Percentiles rank a stretch among this genome's conserved stretches.
Conservation (phyloP, 1,140 invertebrate genomes). For the Drosophila mayri region DNA sequence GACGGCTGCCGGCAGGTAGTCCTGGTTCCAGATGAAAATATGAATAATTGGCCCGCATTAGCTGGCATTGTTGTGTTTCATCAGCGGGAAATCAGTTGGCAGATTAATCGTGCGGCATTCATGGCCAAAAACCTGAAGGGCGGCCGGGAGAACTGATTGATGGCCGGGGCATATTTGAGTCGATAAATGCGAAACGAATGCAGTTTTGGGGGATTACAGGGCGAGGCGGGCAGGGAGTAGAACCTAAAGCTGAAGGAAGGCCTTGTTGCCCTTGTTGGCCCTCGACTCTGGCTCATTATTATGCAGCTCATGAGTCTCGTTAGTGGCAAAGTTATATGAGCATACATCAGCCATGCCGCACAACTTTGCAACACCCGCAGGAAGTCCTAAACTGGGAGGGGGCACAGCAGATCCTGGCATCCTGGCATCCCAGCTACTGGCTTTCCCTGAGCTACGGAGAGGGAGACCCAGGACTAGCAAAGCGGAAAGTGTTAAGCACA, state of each 20-base stretch:
- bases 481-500: conserved; percentile 79
- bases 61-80: conserved; percentile 74
- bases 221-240: neutral
- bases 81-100: conserved; percentile 75
- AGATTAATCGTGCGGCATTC: conserved; percentile 79
- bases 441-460: too few species aligned
- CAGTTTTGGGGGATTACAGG: conserved; percentile 1
- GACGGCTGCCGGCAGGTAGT: neutral
- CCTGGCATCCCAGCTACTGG: neutral
- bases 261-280: conserved; percentile 12
- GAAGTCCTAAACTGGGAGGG: conserved; percentile 22
- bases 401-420: neutral
- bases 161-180: conserved; percentile 37
- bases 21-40: conserved; percentile 39
- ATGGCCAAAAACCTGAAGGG: conserved; percentile 40
- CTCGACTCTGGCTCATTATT: conserved; percentile 65
- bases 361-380: conserved; percentile 76
- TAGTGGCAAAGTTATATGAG: conserved; percentile 83
- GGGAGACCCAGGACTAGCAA: conserved; percentile 28
- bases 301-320: conserved; percentile 81
- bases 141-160: conserved; percentile 50
- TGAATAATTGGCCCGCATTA: conserved; percentile 80
- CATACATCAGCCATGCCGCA: conserved; percentile 76
- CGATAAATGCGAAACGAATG: conserved; percentile 36
- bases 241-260: neutral